These are phyloP conservation scores for Alexandromys fortis DNA, from an alignment of 2,113 vertebrate species.

Conservation along the genomic window DNA sequence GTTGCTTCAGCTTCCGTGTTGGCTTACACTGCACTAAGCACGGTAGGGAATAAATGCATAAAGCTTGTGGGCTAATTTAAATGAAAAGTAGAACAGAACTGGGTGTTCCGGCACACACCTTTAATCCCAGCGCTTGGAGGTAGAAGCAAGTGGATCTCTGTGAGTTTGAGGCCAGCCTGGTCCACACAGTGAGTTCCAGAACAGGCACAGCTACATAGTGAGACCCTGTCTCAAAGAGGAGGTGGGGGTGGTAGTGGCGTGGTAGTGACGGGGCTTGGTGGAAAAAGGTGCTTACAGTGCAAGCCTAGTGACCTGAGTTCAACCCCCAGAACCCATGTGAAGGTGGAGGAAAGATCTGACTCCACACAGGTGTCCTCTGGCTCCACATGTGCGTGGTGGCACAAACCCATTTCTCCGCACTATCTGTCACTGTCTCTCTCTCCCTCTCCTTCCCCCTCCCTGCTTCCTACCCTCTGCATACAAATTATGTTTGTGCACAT, in stretches of 20 bases:
- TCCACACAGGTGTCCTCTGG: neutral
- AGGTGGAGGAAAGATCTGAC: neutral
- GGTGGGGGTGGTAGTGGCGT: neutral
- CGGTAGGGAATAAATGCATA: neutral
- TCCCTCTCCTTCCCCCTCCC: neutral
- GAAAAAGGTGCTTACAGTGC: neutral
- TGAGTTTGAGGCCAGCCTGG: neutral
- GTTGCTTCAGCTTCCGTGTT: neutral
- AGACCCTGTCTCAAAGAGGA: neutral
- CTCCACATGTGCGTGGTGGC: neutral
- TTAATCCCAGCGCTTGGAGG: neutral
- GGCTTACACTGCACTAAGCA: neutral
- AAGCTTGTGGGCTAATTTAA: conserved; percentile 11
- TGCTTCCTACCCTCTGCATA: neutral
- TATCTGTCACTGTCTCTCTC: neutral
- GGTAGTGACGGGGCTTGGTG: neutral
- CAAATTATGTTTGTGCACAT: neutral
- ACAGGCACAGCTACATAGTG: neutral
- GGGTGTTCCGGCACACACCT: neutral
- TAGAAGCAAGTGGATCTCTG: neutral
- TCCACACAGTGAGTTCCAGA: neutral
- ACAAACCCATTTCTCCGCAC: neutral
- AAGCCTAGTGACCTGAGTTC: neutral
- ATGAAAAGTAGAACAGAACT: neutral
- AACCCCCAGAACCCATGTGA: neutral